Conservation (phyloP, 37 sponge, comb jelly and placozoan species). For the Geodia barretti region DNA sequence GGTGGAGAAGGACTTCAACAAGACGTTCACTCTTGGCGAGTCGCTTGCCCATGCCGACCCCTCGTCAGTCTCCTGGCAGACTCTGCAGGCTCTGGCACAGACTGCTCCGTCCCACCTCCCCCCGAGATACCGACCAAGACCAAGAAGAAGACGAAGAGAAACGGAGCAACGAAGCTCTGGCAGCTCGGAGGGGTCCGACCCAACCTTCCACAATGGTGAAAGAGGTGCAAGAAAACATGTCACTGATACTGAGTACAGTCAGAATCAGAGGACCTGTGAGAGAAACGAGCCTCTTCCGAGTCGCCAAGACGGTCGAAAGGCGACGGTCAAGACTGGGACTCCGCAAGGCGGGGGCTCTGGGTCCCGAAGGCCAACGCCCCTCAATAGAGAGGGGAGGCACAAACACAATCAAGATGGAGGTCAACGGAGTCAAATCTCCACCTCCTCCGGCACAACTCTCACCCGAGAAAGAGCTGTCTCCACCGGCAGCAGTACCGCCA, state of each 20-base stretch:
- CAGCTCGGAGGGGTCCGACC: neutral
- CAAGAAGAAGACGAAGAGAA: neutral
- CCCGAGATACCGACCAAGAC: neutral
- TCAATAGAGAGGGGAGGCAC: constrained; percentile 36
- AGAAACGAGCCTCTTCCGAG: neutral
- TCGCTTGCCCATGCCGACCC: neutral
- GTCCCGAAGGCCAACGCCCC: constrained; percentile 16
- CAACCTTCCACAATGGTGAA: neutral
- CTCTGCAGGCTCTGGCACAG: neutral
- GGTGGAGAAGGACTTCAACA: neutral
- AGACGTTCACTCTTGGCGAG: neutral
- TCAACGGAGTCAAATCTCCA: constrained; percentile 25
- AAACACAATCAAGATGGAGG: constrained; percentile 38
- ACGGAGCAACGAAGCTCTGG: neutral
- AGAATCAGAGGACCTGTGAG: neutral
- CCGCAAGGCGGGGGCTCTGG: neutral
- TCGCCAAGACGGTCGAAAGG: neutral
- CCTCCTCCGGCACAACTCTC: neutral
- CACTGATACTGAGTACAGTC: neutral
- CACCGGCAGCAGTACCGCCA: constrained; percentile 13
- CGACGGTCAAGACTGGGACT: neutral
- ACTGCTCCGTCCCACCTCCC: neutral
- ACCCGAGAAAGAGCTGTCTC: neutral
- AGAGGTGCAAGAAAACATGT: neutral
- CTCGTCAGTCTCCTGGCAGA: neutral